A percentile compares a stretch with the other conserved stretches of the same genome.
phyloP scores from a whole-genome alignment of 2,797 vertebrate genomes.

The Loriculus beryllinus region DNA sequence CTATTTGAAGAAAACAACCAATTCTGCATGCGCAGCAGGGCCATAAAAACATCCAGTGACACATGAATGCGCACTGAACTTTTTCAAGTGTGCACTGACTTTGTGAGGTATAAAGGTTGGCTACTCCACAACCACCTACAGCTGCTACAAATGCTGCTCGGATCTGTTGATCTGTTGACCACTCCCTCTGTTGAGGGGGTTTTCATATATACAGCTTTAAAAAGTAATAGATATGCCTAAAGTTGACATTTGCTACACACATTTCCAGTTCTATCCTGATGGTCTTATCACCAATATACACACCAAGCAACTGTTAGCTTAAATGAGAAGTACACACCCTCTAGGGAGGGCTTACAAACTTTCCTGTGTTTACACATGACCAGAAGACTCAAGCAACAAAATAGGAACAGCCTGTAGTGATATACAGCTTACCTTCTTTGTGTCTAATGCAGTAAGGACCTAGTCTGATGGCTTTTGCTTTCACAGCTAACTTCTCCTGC shows the following conservation, averaged over 20 bases:
- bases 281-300: neutral
- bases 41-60: conserved; percentile 59
- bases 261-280: neutral
- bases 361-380: neutral
- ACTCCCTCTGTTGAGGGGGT: neutral
- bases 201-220: neutral
- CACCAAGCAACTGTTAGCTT: neutral
- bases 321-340: neutral
- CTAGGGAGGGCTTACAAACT: neutral
- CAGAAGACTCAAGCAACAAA: neutral
- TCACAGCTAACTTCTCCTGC: neutral
- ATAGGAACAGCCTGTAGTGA: neutral
- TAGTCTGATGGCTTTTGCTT: neutral
- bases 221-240: neutral
- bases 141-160: neutral
- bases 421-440: neutral
- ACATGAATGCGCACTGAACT: conserved; percentile 55
- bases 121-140: neutral
- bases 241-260: neutral
- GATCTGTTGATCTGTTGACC: neutral
- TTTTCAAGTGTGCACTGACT: neutral
- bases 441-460: neutral
- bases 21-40: conserved; percentile 45
- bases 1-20: conserved; percentile 43
- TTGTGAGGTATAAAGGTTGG: conserved; percentile 10